Evolutionary conservation across 2,888 invertebrate genomes (phyloP).

Genomic region (Hyppa rectilinea): DNA sequence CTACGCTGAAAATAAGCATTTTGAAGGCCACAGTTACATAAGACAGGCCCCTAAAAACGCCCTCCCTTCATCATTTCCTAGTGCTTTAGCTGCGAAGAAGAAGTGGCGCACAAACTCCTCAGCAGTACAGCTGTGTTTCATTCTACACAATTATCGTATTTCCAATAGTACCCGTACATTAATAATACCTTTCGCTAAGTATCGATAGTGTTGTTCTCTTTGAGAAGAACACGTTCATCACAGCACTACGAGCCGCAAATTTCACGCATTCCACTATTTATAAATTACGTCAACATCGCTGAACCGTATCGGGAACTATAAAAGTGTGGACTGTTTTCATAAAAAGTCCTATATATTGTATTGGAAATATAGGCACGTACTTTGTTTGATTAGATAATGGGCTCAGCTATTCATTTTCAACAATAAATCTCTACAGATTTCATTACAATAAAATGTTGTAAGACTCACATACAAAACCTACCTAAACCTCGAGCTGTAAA

Average conservation of each 20-base stretch:
- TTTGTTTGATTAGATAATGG: not conserved
- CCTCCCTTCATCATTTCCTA: too few species aligned
- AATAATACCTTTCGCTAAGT: slow-evolving; percentile 50
- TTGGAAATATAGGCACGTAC: not conserved
- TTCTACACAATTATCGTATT: too few species aligned
- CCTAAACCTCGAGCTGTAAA: slow-evolving; percentile 12
- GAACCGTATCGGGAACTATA: slow-evolving; percentile 34
- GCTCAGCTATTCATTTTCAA: too few species aligned
- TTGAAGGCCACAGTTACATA: too few species aligned
- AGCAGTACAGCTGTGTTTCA: too few species aligned
- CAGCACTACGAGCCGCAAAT: slow-evolving; percentile 53
- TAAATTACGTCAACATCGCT: slow-evolving; percentile 59
- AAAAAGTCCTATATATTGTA: not conserved
- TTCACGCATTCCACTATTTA: slow-evolving; percentile 68
- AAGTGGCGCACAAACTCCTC: too few species aligned
- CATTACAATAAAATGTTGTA: not conserved
- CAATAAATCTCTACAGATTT: not conserved
- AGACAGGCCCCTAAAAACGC: too few species aligned
- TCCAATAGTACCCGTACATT: slow-evolving; percentile 60
- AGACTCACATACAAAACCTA: not conserved
- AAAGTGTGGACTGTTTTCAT: slow-evolving; percentile 28
- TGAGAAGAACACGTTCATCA: slow-evolving; percentile 49
- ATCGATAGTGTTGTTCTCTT: slow-evolving; percentile 51
- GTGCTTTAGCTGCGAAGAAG: too few species aligned
- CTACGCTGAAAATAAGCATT: too few species aligned